phyloP scores from a whole-genome alignment of 1,140 invertebrate genomes.

The Oedothorax gibbosus region DNA sequence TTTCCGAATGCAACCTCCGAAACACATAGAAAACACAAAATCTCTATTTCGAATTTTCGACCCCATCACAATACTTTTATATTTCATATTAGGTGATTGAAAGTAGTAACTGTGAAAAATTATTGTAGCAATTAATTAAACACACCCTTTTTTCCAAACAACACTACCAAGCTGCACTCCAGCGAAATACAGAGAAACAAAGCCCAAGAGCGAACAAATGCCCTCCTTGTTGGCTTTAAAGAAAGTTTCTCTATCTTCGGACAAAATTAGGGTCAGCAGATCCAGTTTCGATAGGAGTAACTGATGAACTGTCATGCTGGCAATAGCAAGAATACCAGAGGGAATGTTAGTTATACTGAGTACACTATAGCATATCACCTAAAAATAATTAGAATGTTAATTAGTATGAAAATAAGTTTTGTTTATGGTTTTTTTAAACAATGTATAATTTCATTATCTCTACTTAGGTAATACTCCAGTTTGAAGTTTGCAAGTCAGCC shows the following conservation, averaged over 20 bases:
- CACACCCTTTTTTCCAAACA: constrained; percentile 67
- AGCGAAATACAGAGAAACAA: constrained; percentile 83
- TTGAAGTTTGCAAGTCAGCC: too few relatives aligned
- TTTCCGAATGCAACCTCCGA: too few relatives aligned
- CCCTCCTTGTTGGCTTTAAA: constrained; percentile 91
- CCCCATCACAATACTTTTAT: too few relatives aligned
- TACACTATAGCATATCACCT: constrained; percentile 75
- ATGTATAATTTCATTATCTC: too few relatives aligned
- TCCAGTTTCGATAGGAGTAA: constrained; percentile 73
- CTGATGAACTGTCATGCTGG: constrained; percentile 79
- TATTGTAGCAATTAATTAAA: too few relatives aligned
- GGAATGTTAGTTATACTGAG: constrained; percentile 68
- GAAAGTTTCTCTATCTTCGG: constrained; percentile 74
- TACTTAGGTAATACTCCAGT: too few relatives aligned
- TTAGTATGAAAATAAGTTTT: too few relatives aligned
- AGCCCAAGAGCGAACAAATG: constrained; percentile 84
- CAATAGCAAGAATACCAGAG: constrained; percentile 70
- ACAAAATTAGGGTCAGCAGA: constrained; percentile 80
- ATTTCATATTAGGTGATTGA: too few relatives aligned
- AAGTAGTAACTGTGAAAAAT: too few relatives aligned
- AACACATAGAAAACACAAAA: too few relatives aligned
- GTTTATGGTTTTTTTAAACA: too few relatives aligned
- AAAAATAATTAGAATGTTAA: constrained; percentile 37
- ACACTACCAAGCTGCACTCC: constrained; percentile 77
- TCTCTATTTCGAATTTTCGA: too few relatives aligned